phyloP scores from a whole-genome alignment of 2,113 vertebrate species.

The Micromys minutus region DNA sequence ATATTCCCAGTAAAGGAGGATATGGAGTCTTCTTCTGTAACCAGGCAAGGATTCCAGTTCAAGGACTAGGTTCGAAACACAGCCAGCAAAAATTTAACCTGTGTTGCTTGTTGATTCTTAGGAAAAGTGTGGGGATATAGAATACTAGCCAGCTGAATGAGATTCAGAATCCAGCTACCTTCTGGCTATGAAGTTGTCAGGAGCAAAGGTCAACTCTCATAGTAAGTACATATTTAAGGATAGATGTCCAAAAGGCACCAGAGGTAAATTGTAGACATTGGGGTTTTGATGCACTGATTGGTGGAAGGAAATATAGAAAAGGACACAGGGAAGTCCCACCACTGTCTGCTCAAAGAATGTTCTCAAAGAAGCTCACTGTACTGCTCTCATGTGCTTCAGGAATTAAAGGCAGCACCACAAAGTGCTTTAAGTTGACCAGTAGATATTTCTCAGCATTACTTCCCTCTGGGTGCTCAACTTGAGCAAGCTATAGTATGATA shows the following conservation, averaged over 20 bases:
- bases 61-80: background rate
- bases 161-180: background rate
- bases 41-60: background rate
- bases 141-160: background rate
- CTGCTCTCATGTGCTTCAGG: background rate
- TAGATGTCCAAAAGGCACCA: background rate
- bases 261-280: background rate
- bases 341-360: background rate
- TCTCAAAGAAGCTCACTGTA: background rate
- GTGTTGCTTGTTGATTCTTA: background rate
- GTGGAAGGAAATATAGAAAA: background rate
- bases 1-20: background rate
- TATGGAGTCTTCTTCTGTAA: background rate
- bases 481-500: background rate
- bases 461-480: background rate
- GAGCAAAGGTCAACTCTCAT: background rate
- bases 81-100: background rate
- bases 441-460: background rate
- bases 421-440: background rate
- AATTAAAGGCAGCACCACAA: background rate
- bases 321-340: background rate
- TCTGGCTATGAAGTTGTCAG: background rate
- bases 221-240: background rate
- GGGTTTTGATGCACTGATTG: background rate
- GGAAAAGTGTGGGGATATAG: fast-evolving